Percentiles rank a stretch among this genome's conserved stretches.
Evolutionary conservation across 2,113 vertebrate genomes (phyloP).

Genomic region (Chlorodrepanis virens): DNA sequence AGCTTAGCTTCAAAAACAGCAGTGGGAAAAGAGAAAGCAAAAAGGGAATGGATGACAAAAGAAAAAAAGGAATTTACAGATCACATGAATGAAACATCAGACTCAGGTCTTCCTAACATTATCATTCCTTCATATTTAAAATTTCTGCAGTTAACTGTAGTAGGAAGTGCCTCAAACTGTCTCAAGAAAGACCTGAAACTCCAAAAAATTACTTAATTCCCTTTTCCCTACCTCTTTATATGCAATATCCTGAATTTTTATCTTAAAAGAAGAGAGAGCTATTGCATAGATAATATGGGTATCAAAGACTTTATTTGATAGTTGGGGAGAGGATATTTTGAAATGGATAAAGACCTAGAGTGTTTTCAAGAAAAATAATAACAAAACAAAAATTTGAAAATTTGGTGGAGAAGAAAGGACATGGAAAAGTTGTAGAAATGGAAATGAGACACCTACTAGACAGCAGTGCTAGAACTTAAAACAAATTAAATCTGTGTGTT

Average conservation of each 20-base stretch:
- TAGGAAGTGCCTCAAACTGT: neutral
- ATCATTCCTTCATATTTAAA: neutral
- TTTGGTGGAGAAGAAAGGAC: neutral
- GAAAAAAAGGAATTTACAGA: neutral
- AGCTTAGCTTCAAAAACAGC: neutral
- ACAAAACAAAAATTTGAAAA: neutral
- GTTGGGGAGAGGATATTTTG: neutral
- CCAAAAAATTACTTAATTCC: neutral
- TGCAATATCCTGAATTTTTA: neutral
- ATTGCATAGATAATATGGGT: neutral
- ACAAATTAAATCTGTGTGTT: neutral
- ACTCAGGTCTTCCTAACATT: neutral
- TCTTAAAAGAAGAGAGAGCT: neutral
- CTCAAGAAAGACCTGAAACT: neutral
- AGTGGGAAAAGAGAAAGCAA: neutral
- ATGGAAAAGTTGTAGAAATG: neutral
- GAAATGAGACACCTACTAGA: neutral
- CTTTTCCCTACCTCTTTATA: neutral
- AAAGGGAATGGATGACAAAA: neutral
- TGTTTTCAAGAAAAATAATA: neutral
- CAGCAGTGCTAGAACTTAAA: neutral
- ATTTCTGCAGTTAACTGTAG: neutral
- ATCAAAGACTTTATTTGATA: neutral
- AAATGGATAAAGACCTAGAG: neutral
- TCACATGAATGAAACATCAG: neutral